Percentiles rank a stretch among this genome's conserved stretches.
Evolutionary conservation across 2,888 invertebrate species (phyloP).

Genomic region (Taenaris catops): DNA sequence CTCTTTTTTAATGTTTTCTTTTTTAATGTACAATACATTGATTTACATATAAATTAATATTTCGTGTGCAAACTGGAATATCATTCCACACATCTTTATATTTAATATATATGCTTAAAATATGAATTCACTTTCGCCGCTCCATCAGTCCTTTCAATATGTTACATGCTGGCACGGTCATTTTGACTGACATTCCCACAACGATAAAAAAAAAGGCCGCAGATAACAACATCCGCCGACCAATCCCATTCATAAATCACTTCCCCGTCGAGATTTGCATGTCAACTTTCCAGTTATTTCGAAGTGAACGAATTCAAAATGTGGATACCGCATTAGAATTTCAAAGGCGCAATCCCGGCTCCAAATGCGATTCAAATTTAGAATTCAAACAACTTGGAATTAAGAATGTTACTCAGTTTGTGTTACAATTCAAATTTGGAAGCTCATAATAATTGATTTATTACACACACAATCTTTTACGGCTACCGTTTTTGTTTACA

Average conservation of each 20-base stretch:
- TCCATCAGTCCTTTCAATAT: constrained; percentile 12
- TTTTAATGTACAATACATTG: too few species aligned
- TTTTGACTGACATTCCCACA: constrained; percentile 11
- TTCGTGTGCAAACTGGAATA: too few species aligned
- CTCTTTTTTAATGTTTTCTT: too few species aligned
- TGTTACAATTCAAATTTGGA: constrained; percentile 4
- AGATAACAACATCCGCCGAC: constrained; percentile 31
- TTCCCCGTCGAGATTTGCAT: constrained; percentile 28
- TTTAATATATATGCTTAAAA: constrained; percentile 4
- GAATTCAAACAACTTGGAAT: constrained; percentile 13
- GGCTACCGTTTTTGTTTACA: too few species aligned
- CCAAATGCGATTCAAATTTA: constrained; percentile 22
- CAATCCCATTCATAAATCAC: constrained; percentile 39
- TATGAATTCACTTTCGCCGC: constrained; percentile 2
- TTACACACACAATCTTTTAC: too few species aligned
- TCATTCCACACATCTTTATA: too few species aligned
- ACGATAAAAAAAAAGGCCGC: constrained; percentile 22
- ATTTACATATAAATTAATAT: too few species aligned
- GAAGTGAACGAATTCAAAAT: constrained; percentile 18
- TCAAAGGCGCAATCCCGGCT: constrained; percentile 25
- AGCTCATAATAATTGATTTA: too few species aligned
- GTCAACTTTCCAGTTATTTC: constrained; percentile 26
- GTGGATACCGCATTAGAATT: constrained; percentile 26
- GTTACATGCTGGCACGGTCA: constrained; percentile 12
- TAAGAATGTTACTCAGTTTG: constrained; percentile 3